Evolutionary conservation across 1,140 invertebrate genomes (phyloP), one percentile per base, ranked within the genome.

Genomic region (Drosophila sproati): DNA sequence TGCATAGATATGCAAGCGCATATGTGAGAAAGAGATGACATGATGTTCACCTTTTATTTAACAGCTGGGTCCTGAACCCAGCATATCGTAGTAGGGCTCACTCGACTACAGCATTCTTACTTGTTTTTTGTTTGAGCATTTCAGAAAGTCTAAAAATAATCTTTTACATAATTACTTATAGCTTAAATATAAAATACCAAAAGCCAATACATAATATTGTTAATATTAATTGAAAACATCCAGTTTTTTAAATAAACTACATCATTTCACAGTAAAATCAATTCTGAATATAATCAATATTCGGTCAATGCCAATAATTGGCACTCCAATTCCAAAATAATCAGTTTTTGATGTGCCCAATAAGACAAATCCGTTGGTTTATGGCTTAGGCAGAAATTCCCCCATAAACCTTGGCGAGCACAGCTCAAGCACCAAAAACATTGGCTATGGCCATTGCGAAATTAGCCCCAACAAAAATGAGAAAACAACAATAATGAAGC

Each of bases 381-480:
- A 74, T 45, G 37, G 51, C 57, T 70, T 69, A 69, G 41, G 35
- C 63, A 54, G 47, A 73, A 59, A 71, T 51, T 43, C 50, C 47
- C 48, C 5, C 3, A 34, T 62, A 57, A 74, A 74, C 72, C 57
- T 74, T 74, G 72, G 45, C 48, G 34, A 54, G 12, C 57, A 62
- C 8, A 47, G 51, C 41, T 70, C 34, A 55, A 60, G 68, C 31
- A 47, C 43, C 60, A 47, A 51, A 48, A 69, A 47, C 64, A 61
- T 73, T 69, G 52, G 64, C 51, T 55, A 69, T 32, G 48, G 34
- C 50, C 35, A 52, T 69, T 59, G 29, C 50, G 35, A 64, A 73
- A 68, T 83, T 64, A 83, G 47, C 62, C 55, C 28, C 34, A 56
- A 78, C 39, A 64, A 59, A 69, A 62, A 47, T 63, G 50, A 63